phyloP scores from a whole-genome alignment of 1,140 invertebrate genomes.

The Neoseiulus cucumeris region DNA sequence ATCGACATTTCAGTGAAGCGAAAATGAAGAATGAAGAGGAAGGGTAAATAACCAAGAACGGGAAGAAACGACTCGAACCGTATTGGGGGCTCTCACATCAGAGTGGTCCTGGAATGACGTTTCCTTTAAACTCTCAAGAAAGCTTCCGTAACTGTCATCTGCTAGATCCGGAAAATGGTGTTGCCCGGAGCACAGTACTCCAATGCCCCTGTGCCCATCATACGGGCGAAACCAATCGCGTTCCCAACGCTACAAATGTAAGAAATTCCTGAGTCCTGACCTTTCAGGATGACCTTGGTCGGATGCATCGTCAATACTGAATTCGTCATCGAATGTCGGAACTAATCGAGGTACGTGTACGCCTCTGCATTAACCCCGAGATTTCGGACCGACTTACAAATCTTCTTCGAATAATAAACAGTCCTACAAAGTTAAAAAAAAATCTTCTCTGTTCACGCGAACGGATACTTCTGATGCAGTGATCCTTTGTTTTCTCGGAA shows the following conservation, averaged over 20 bases:
- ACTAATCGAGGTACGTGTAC: constrained; percentile 64
- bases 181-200: constrained; percentile 77
- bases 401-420: too few relatives aligned
- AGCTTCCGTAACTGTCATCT: background rate
- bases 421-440: too few relatives aligned
- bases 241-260: constrained; percentile 40
- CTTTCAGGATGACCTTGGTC: too few relatives aligned
- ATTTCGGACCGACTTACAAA: constrained; percentile 70
- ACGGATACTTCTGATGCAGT: constrained; percentile 35
- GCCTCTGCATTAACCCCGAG: constrained; percentile 63
- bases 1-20: too few relatives aligned
- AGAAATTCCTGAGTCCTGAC: constrained; percentile 14
- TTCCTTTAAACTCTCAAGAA: background rate
- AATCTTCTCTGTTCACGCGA: constrained; percentile 83
- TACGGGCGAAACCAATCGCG: constrained; percentile 82
- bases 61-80: too few relatives aligned
- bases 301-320: constrained; percentile 36
- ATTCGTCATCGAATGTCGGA: constrained; percentile 71
- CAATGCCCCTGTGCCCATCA: constrained; percentile 77
- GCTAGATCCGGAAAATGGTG: constrained; percentile 54
- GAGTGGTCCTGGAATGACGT: background rate
- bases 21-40: too few relatives aligned
- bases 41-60: too few relatives aligned
- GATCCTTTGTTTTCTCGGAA: constrained; percentile 37
- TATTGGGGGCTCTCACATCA: background rate